A percentile compares a stretch with the other conserved stretches of the same genome.
These are phyloP conservation scores for Stenurella melanura DNA, from an alignment of 2,888 invertebrate genomes.

Conservation along the genomic window DNA sequence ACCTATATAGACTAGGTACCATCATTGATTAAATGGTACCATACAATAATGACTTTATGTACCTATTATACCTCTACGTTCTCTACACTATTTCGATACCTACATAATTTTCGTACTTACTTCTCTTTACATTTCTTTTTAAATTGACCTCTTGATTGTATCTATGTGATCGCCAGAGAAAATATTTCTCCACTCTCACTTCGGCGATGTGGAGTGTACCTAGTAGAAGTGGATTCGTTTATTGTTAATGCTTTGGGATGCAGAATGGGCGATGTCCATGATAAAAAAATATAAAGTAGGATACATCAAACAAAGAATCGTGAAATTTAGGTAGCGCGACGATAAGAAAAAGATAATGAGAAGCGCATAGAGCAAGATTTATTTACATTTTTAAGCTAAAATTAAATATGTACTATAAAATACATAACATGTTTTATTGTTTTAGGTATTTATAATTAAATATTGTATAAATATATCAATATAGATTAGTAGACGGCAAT, in stretches of 20 bases:
- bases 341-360: background rate
- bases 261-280: slow-evolving; percentile 13
- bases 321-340: background rate
- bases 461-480: slow-evolving; percentile 16
- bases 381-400: background rate
- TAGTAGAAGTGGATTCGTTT: background rate
- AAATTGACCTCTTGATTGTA: no score
- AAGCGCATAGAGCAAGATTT: background rate
- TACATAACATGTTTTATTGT: background rate
- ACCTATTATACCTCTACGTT: no score
- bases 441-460: slow-evolving; percentile 5
- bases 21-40: no score
- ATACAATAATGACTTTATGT: no score
- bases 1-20: no score
- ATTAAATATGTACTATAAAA: background rate
- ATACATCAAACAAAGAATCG: slow-evolving; percentile 14
- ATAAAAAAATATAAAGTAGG: slow-evolving; percentile 12
- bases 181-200: background rate
- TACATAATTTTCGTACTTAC: no score
- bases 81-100: no score
- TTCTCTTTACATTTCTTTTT: no score
- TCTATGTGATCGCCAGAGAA: no score
- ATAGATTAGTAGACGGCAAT: slow-evolving; percentile 12
- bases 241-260: slow-evolving; percentile 4
- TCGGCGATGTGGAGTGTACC: background rate